Base-by-base conservation (phyloP, 2,888 invertebrate species). In the Petrolisthes cinctipes region DNA sequence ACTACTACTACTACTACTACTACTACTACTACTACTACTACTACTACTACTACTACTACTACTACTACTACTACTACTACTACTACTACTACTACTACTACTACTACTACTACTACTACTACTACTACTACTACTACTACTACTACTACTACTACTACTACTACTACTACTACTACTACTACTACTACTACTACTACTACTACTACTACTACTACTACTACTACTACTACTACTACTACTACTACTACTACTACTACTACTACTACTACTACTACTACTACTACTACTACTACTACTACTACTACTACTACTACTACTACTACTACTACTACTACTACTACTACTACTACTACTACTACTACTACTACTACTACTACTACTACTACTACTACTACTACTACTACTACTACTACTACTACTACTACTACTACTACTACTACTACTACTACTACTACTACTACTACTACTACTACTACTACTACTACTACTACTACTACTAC, bases 141-240 rank as follows among this genome's bases (percentile, higher is more conserved):
- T 20, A 75, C 75, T 20, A 23, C 20, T 20, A 75, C 75, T 20
- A 75, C 75, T 20, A 75, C 75, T 20, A 75, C 14, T 7, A 66
- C 14, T 11, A 66, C 7, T 11, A 11, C 9, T 66, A 66, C 9
- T 66, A 66, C 9, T 14, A 66, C 9, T 66, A 66, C 66, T 66
- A 66, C 14, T 66, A 66, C 66, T 66, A 66, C 66, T 66, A 66
- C 14, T 66, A 66, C 66, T 66, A 66, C 66, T 75, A 75, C 56
- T 79, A 79, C 56, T 79, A 81, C n/a, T 81, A 56, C 9, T 81
- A 57, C 61, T 57, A 37, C 9, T 61, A 57, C 20, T 57, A 81
- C 61, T 81, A 57, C 61, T 81, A 81, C 61, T 81, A 81, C 20
- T 81, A 81, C 61, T 20, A 81, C 61, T 81, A 81, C 61, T 20